These are phyloP conservation scores for Gallirallus australis DNA, from an alignment of 2,797 vertebrate genomes.

Conservation along the genomic window DNA sequence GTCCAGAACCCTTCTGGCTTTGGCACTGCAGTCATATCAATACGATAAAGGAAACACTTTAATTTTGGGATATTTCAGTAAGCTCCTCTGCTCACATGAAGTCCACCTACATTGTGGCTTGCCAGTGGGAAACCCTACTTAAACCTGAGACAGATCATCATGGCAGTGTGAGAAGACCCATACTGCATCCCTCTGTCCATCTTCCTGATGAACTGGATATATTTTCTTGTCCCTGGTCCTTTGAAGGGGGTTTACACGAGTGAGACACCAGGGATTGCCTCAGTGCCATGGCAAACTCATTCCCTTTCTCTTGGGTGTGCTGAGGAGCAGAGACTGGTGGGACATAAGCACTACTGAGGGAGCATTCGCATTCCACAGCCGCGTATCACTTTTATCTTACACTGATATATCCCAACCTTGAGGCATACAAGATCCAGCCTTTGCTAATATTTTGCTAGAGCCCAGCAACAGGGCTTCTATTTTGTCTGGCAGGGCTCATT, in stretches of 20 bases:
- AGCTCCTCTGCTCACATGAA: neutral
- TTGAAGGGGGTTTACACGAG: neutral
- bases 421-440: neutral
- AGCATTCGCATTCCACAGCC: neutral
- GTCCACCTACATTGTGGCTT: neutral
- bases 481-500: constrained; percentile 20
- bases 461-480: constrained; percentile 31
- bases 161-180: neutral
- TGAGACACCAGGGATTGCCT: neutral
- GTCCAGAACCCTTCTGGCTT: neutral
- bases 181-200: neutral
- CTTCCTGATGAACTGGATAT: neutral
- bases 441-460: constrained; percentile 19
- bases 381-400: neutral
- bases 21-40: neutral
- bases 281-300: neutral
- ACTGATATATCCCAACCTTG: neutral
- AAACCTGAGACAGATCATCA: neutral
- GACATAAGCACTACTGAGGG: neutral
- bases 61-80: neutral
- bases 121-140: neutral
- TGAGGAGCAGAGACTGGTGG: neutral
- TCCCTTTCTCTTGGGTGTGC: neutral
- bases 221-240: neutral
- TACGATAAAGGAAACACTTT: neutral